These are phyloP conservation scores for Garrulus glandarius DNA, from an alignment of 2,797 vertebrate genomes.

Conservation along the genomic window DNA sequence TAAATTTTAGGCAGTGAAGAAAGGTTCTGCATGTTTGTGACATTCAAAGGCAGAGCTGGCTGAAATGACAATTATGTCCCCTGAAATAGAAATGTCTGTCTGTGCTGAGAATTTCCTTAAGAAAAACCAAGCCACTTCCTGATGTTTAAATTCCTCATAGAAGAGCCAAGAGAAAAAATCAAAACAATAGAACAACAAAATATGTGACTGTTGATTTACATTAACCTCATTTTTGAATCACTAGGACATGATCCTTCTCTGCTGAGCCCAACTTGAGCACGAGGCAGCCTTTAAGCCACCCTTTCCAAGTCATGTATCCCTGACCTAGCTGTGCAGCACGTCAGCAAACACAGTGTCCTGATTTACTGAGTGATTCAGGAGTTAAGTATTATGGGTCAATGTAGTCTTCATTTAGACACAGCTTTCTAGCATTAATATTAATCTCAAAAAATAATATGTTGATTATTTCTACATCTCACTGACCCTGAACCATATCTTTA, in stretches of 20 bases:
- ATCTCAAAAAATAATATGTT: background rate
- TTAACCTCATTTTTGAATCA: background rate
- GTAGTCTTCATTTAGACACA: background rate
- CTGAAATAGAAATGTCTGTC: background rate
- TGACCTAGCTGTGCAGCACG: background rate
- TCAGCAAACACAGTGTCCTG: background rate
- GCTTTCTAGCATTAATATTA: background rate
- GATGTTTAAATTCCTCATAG: background rate
- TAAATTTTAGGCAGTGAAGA: background rate
- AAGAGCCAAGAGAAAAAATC: background rate
- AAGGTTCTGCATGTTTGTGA: background rate
- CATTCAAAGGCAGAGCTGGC: background rate
- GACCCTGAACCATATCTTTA: background rate
- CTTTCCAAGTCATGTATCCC: background rate
- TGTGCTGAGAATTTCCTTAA: background rate
- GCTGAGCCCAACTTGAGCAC: background rate
- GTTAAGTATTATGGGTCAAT: background rate
- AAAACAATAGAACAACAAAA: background rate
- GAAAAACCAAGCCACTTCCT: background rate
- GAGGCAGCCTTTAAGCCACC: background rate
- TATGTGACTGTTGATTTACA: background rate
- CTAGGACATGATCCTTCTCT: background rate
- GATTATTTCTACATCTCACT: background rate
- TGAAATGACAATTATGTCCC: background rate
- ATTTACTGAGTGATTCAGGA: background rate